These are phyloP conservation scores for Bettongia penicillata DNA, from an alignment of 2,113 vertebrate genomes.

Conservation along the genomic window DNA sequence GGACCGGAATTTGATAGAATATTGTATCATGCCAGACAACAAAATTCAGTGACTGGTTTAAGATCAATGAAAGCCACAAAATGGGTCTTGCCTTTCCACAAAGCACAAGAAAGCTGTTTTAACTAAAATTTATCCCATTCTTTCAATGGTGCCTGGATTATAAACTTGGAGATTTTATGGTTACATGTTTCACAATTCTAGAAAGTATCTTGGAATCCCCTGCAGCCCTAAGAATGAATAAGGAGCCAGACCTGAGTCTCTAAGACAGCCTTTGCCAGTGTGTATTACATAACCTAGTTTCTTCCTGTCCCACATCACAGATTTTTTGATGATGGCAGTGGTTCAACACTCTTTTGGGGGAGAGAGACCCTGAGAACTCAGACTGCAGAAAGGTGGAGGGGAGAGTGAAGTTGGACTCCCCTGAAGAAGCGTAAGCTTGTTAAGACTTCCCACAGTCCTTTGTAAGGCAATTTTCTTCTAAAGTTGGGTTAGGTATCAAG, in stretches of 20 bases:
- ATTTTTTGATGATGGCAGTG: not conserved
- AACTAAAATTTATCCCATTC: not conserved
- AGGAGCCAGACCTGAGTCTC: not conserved
- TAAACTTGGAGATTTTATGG: not conserved
- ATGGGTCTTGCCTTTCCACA: not conserved
- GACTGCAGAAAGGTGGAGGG: not conserved
- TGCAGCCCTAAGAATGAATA: not conserved
- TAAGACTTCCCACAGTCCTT: not conserved
- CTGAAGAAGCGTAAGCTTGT: not conserved
- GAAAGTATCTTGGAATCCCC: not conserved
- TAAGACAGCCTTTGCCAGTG: not conserved
- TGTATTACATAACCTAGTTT: not conserved
- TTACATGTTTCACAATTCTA: not conserved
- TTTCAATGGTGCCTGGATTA: not conserved
- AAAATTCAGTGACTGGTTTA: not conserved
- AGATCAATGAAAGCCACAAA: not conserved
- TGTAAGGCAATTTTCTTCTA: not conserved
- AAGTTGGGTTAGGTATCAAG: not conserved
- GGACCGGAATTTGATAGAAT: not conserved
- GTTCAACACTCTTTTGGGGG: not conserved
- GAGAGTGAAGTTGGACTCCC: not conserved
- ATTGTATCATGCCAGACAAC: not conserved
- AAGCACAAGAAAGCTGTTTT: not conserved
- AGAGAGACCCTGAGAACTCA: not conserved
- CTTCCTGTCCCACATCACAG: not conserved